Percentiles rank a stretch among this genome's conserved stretches.
phyloP scores from a whole-genome alignment of 2,888 invertebrate species.

The Drosophila algonquin region DNA sequence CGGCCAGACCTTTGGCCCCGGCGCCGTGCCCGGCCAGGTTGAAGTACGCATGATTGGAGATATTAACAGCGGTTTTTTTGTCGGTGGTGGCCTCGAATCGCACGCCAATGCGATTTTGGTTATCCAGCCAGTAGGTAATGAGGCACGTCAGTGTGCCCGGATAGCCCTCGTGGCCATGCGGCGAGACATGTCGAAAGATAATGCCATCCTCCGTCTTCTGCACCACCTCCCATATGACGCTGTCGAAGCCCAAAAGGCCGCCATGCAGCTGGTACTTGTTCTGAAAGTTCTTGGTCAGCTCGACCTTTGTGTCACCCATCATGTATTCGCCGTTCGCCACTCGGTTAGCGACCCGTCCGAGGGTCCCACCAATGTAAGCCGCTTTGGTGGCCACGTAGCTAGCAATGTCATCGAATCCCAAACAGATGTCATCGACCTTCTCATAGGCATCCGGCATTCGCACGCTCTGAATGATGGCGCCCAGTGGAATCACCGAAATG shows the following conservation, averaged over 20 bases:
- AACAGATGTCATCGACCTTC: constrained; percentile 89
- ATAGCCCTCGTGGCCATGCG: constrained; percentile 93
- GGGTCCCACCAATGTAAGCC: constrained; percentile 93
- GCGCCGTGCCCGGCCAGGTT: constrained; percentile 93
- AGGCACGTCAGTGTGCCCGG: constrained; percentile 92
- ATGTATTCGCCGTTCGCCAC: constrained; percentile 89
- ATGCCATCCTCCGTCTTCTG: constrained; percentile 84
- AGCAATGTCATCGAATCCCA: constrained; percentile 91
- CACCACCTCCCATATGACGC: constrained; percentile 88
- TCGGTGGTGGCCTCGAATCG: constrained; percentile 90
- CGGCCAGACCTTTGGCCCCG: constrained; percentile 87
- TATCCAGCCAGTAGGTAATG: constrained; percentile 89
- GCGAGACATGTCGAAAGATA: constrained; percentile 90
- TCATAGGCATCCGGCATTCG: constrained; percentile 90
- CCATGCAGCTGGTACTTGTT: constrained; percentile 91
- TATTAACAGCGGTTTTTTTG: constrained; percentile 92
- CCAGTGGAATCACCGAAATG: constrained; percentile 84
- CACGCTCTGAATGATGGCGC: constrained; percentile 91
- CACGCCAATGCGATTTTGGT: constrained; percentile 89
- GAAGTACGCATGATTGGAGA: constrained; percentile 95
- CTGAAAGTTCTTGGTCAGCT: constrained; percentile 89
- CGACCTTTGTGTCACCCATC: constrained; percentile 88
- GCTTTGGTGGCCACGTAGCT: constrained; percentile 83
- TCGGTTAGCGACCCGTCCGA: constrained; percentile 94
- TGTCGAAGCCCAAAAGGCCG: constrained; percentile 92